Percentiles rank a stretch among this genome's conserved stretches.
Conservation (phyloP, 1,140 invertebrate species). For the Pantala flavescens region DNA sequence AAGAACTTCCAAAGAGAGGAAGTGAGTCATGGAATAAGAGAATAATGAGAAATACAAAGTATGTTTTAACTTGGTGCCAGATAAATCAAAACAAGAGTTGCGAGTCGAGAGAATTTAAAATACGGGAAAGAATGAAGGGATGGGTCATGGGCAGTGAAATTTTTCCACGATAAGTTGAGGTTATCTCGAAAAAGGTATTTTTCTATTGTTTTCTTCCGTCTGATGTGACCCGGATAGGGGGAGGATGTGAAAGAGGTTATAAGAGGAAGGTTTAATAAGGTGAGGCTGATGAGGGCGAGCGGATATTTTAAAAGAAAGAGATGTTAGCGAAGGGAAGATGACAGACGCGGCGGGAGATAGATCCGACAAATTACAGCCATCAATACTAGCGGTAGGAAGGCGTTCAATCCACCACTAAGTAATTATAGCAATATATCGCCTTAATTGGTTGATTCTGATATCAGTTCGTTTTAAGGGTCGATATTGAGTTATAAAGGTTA, state of each 20-base stretch:
- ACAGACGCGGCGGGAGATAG: background rate
- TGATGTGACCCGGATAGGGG: background rate
- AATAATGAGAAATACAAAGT: no score
- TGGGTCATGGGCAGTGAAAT: background rate
- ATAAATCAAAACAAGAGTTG: background rate
- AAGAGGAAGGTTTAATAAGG: background rate
- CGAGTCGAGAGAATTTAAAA: background rate
- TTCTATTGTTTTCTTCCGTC: background rate
- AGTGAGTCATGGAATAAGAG: no score
- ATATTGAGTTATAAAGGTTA: no score
- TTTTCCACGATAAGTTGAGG: background rate
- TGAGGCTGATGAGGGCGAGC: no score
- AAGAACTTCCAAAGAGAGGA: no score
- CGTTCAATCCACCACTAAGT: no score
- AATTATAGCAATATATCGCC: no score
- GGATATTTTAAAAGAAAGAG: background rate
- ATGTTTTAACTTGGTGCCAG: background rate
- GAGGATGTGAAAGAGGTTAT: background rate
- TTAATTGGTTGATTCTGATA: no score
- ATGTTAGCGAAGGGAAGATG: background rate
- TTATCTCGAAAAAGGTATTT: background rate
- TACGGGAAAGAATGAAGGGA: background rate
- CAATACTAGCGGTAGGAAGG: no score
- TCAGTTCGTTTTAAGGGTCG: no score
- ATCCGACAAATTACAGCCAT: background rate